Evolutionary conservation across 2,888 invertebrate species (phyloP).

Genomic region (Microplitis deprimator): DNA sequence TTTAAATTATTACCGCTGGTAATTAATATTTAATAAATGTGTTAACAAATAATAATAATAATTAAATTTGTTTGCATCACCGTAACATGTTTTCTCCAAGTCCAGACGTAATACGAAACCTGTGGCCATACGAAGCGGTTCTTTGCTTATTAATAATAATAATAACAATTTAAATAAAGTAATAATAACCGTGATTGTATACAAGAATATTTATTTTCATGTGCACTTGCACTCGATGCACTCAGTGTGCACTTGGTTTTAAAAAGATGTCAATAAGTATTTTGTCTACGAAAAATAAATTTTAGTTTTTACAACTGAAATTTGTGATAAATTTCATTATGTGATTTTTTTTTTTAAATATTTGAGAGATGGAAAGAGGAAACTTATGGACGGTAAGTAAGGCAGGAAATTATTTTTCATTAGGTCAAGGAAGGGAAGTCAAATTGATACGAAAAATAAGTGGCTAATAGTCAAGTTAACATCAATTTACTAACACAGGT

Average conservation of each 20-base stretch:
- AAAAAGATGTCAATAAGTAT: no score
- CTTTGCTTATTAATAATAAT: slow-evolving; percentile 38
- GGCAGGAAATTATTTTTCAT: no score
- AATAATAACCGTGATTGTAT: slow-evolving; percentile 8
- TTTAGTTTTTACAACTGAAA: no score
- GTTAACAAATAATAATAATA: not conserved
- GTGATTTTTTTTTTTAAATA: no score
- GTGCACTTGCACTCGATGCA: not conserved
- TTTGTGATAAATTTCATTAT: no score
- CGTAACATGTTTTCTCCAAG: slow-evolving; percentile 39
- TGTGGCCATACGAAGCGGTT: slow-evolving; percentile 55
- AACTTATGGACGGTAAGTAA: no score
- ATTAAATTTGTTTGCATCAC: slow-evolving; percentile 50
- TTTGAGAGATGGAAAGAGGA: no score
- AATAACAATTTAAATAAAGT: slow-evolving; percentile 12
- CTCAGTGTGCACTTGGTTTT: not conserved
- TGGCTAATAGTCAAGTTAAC: no score
- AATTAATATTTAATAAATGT: not conserved
- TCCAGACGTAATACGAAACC: slow-evolving; percentile 66
- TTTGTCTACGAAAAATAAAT: no score
- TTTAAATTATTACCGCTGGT: not conserved
- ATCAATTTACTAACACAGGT: no score
- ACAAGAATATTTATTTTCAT: not conserved
- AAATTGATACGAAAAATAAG: no score
- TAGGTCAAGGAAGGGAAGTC: no score